These are phyloP conservation scores for Actinostola sp. DNA, from an alignment of 92 coral and sea anemone species.

Conservation along the genomic window DNA sequence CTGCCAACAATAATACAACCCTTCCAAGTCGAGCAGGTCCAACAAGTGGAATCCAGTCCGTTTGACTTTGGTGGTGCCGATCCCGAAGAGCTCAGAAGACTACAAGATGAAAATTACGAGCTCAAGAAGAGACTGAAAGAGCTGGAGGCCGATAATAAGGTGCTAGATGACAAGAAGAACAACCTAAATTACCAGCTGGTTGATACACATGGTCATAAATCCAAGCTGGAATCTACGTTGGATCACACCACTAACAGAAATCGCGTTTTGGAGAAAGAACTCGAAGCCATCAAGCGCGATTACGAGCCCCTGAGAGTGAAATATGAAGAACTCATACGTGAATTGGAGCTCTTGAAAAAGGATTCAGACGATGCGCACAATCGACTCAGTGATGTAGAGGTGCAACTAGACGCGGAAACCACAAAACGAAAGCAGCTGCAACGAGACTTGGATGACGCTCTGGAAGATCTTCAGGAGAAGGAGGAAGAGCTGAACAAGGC, in stretches of 20 bases:
- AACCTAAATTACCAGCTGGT: constrained; percentile 68
- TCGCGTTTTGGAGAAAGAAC: constrained; percentile 68
- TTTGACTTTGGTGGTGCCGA: constrained; percentile 70
- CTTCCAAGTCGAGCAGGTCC: constrained; percentile 58
- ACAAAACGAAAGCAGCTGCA: constrained; percentile 71
- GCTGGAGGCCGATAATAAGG: constrained; percentile 60
- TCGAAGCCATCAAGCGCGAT: constrained; percentile 68
- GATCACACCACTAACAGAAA: constrained; percentile 61
- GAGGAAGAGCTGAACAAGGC: constrained; percentile 69
- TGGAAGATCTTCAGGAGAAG: constrained; percentile 63
- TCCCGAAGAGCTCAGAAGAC: constrained; percentile 67
- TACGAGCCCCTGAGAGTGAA: constrained; percentile 55
- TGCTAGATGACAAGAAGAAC: constrained; percentile 55
- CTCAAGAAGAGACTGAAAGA: constrained; percentile 48
- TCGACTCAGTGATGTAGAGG: constrained; percentile 67
- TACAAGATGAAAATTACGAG: constrained; percentile 68
- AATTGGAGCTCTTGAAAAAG: constrained; percentile 60
- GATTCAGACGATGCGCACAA: constrained; percentile 66
- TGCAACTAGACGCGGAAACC: constrained; percentile 60
- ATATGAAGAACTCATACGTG: constrained; percentile 60
- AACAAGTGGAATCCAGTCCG: constrained; percentile 60
- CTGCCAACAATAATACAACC: constrained; percentile 66
- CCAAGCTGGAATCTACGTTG: constrained; percentile 68
- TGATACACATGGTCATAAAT: constrained; percentile 64
- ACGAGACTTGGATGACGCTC: constrained; percentile 67